Conservation (phyloP, 1,140 invertebrate species). For the Drosophila varians region DNA sequence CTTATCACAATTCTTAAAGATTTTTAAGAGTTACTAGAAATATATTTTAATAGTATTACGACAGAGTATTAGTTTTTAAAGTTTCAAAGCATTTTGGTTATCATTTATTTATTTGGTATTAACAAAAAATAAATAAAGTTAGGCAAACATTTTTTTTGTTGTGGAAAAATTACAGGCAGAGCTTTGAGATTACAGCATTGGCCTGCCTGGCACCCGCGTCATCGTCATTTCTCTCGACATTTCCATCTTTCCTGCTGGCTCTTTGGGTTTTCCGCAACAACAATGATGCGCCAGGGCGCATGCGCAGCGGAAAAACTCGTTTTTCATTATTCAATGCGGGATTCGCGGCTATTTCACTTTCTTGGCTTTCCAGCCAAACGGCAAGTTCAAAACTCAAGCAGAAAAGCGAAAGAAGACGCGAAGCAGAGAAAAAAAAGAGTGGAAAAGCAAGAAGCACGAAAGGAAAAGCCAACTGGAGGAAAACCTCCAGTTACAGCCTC, state of each 20-base stretch:
- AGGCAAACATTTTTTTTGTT: background rate
- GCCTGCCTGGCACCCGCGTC: conserved; percentile 60
- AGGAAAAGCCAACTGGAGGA: conserved; percentile 46
- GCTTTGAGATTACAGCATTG: conserved; percentile 68
- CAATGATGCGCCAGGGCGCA: conserved; percentile 63
- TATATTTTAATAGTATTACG: no score
- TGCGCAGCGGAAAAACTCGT: conserved; percentile 75
- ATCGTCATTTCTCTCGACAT: conserved; percentile 23
- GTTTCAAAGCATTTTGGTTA: no score
- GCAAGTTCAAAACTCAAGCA: conserved; percentile 75
- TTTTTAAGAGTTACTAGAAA: no score
- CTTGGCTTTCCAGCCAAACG: conserved; percentile 72
- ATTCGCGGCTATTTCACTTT: conserved; percentile 72
- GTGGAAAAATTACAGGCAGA: conserved; percentile 1
- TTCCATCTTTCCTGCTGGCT: conserved; percentile 7
- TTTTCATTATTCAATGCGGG: conserved; percentile 77
- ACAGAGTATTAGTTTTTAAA: no score
- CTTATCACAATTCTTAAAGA: no score
- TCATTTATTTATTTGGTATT: no score
- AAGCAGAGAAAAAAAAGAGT: conserved; percentile 17
- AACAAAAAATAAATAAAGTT: background rate
- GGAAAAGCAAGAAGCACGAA: conserved; percentile 33
- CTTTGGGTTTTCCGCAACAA: conserved; percentile 72
- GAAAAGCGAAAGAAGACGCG: conserved; percentile 45
- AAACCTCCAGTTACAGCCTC: conserved; percentile 33